Evolutionary conservation across 2,113 vertebrate genomes (phyloP).

Genomic region (Gobio gobio): DNA sequence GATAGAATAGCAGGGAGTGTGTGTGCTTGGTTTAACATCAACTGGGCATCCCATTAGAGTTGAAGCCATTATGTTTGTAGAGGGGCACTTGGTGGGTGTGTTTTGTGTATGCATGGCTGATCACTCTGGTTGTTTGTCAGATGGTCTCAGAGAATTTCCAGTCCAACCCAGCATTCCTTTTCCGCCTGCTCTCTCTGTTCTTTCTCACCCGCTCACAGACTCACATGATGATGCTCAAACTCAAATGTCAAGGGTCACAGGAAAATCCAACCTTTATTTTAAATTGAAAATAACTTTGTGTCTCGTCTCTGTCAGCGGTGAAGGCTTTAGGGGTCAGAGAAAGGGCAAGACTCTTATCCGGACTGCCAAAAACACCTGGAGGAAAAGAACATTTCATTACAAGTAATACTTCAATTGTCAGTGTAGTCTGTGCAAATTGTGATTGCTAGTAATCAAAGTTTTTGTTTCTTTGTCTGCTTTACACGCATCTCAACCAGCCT

Average conservation of each 20-base stretch:
- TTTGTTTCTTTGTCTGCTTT: not conserved
- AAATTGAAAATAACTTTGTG: constrained; percentile 52
- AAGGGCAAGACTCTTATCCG: constrained; percentile 22
- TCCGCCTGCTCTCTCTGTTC: not conserved
- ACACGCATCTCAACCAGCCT: not conserved
- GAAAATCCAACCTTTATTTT: constrained; percentile 42
- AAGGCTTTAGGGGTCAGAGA: constrained; percentile 31
- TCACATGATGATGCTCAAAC: constrained; percentile 13
- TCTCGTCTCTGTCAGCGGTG: constrained; percentile 37
- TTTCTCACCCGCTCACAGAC: constrained; percentile 3
- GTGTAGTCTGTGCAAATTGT: not conserved
- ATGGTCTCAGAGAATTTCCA: constrained; percentile 49
- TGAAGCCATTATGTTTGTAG: constrained; percentile 56
- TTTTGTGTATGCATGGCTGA: constrained; percentile 53
- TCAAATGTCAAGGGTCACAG: constrained; percentile 42
- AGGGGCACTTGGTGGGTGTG: constrained; percentile 53
- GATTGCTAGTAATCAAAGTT: not conserved
- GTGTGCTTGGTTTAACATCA: constrained; percentile 19
- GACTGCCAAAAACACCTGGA: constrained; percentile 20
- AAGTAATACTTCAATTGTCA: constrained; percentile 10
- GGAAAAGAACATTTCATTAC: constrained; percentile 10
- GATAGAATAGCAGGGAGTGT: constrained; percentile 9
- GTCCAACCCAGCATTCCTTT: constrained; percentile 11
- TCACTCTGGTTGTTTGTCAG: constrained; percentile 59
- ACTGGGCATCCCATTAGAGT: constrained; percentile 42